Evolutionary conservation across 2,888 invertebrate genomes (phyloP), one percentile per base, ranked within the genome.

Genomic region (Biston stratarius): DNA sequence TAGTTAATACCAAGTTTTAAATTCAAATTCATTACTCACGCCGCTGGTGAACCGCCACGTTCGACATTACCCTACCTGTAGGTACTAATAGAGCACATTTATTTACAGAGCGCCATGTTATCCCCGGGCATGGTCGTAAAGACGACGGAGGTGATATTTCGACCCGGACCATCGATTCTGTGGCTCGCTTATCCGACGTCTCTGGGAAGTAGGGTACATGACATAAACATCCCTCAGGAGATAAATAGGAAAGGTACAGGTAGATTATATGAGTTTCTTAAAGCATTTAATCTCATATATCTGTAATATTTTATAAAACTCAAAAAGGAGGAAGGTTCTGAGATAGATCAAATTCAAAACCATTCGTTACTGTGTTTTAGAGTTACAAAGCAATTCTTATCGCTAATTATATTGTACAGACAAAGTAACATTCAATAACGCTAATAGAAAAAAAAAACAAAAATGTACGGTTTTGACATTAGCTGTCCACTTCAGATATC

Each of bases 81-180:
- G 10, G 59, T 69, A 72, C 71, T 71, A 74, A 74, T 74, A 74
- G 71, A 71, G 66, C 66, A 70, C 72, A 72, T 74, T 70, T 72
- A 71, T 72, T 67, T 53, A 67, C 59, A 51, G 66, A 71, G 66
- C 71, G 63, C 66, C 71, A 62, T 69, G 64, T 57, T 68, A 64
- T 42, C 67, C 72, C 69, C 38, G 68, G 71, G 72, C 72, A 58
- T 64, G 72, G 60, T 74, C 71, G 72, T 74, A 74, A 74, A 74
- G 64, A 68, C 51, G 53, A 49, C 45, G 34, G 49, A 71, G 67
- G 69, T 72, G 58, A 71, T 72, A 71, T 74, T 72, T 71, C 67
- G 69, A 67, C 38, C 65, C 52, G 71, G 56, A 40, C 66, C 72
- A 74, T 72, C 74, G 74, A 74, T 71, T 74, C 69, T 51, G 70